phyloP scores from a whole-genome alignment of 2,888 invertebrate species.

The Lithophane semibrunnea region DNA sequence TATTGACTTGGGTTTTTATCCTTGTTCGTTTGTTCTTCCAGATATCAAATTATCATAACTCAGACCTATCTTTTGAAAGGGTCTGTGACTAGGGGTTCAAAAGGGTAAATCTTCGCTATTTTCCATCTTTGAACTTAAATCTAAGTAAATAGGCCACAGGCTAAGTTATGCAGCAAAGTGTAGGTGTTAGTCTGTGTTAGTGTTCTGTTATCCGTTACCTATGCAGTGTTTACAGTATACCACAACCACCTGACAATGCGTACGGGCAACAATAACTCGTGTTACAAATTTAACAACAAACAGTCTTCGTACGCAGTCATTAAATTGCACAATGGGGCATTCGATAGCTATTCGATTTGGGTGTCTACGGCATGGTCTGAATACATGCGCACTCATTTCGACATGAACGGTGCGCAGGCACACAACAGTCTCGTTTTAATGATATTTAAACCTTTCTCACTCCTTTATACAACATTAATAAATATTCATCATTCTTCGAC shows the following conservation, averaged over 20 bases:
- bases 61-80: too few relatives aligned
- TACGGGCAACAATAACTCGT: conserved; percentile 65
- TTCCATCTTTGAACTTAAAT: not conserved
- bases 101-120: not conserved
- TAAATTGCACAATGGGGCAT: conserved; percentile 85
- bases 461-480: conserved; percentile 1
- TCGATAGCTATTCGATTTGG: conserved; percentile 80
- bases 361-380: conserved; percentile 76
- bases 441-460: conserved; percentile 46
- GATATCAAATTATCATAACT: not conserved
- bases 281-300: conserved; percentile 76
- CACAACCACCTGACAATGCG: conserved; percentile 63
- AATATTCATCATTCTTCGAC: conserved; percentile 3
- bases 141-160: not conserved
- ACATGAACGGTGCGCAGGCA: conserved; percentile 57
- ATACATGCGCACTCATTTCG: conserved; percentile 76
- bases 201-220: conserved; percentile 42
- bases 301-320: conserved; percentile 72
- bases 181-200: conserved; percentile 4
- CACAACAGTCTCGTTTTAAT: conserved; percentile 52
- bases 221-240: conserved; percentile 58
- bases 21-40: conserved; percentile 1
- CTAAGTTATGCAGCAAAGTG: conserved; percentile 12
- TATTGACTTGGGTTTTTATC: not conserved
- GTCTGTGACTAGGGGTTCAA: not conserved